Evolutionary conservation across 2,888 invertebrate genomes (phyloP).

Genomic region (Metellina segmentata): DNA sequence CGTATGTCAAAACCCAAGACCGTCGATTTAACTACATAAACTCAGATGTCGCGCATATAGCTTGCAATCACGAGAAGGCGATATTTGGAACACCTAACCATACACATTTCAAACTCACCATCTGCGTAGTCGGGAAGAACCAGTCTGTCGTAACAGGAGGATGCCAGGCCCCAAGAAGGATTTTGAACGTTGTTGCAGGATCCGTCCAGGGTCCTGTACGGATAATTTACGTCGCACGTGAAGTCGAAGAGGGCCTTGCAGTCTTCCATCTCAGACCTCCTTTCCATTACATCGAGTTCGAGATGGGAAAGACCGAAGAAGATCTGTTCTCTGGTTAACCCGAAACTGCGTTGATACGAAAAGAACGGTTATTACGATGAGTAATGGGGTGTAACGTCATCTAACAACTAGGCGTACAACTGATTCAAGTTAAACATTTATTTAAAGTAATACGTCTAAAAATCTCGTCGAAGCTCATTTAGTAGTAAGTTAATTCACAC

Average conservation of each 20-base stretch:
- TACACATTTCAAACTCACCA: neutral
- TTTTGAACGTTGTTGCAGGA: slow-evolving; percentile 11
- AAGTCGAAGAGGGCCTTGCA: neutral
- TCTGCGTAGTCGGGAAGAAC: neutral
- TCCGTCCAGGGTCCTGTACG: slow-evolving; percentile 4
- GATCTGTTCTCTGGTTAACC: neutral
- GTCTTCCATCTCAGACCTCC: neutral
- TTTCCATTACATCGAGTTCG: neutral
- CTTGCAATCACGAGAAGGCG: too few relatives aligned
- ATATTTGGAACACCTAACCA: too few relatives aligned
- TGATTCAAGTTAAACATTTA: too few relatives aligned
- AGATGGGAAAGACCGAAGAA: neutral
- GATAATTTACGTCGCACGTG: neutral
- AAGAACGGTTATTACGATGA: neutral
- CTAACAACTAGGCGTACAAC: too few relatives aligned
- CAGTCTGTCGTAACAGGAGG: slow-evolving; percentile 1
- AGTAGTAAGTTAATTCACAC: too few relatives aligned
- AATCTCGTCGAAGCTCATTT: too few relatives aligned
- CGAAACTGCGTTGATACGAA: neutral
- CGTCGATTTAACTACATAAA: too few relatives aligned
- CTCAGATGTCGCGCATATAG: too few relatives aligned
- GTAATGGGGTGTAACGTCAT: too few relatives aligned
- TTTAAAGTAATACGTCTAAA: too few relatives aligned
- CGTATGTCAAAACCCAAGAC: too few relatives aligned
- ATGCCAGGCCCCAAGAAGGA: neutral